Evolutionary conservation across 2,888 invertebrate species (phyloP), one percentile per base, ranked within the genome.

Genomic region (Hydroisotoma schaefferi): DNA sequence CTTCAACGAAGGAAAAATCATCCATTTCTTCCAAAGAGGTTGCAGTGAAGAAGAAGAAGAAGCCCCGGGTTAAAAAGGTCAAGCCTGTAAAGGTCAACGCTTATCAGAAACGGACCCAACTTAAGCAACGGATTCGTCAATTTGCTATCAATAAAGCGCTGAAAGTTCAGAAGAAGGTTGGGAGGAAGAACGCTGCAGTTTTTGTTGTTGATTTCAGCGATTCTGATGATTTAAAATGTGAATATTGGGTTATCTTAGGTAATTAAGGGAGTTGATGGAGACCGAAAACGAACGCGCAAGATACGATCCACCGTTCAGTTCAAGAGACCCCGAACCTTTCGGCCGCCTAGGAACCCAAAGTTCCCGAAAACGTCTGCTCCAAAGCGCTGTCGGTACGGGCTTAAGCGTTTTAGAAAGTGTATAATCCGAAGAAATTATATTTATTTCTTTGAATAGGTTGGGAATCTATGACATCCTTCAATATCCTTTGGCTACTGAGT

Each of bases 381-480:
- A 8, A 88, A 85, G 76, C 86, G 94, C 77, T 90, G 87, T 79
- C 87, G 94, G 90, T 90, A 55, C 43, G 5, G 53, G 18, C 3
- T 52, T 18, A 18, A 23, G 5, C 37, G 38, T 37, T 22, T 8
- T 15, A 52, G 15, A 5, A n/a, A n/a, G 47, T 47, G n/a, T 8
- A 8, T 47, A n/a, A n/a, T n/a, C n/a, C n/a, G n/a, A n/a, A n/a
- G n/a, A n/a, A n/a, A n/a, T n/a, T 47, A 3, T 25, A 27, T 5
- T 48, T 48, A 15, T 26, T 48, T 61, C 68, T 60, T 67, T 63
- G 80, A 81, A 37, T 77, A 91, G 91, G 72, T 90, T 98, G 89
- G 97, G 98, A 81, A 91, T 95, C 55, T 97, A 87, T 81, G 92
- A 94, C 76, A 94, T 98, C 78, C 93, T 99, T 75, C 98, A 98